Evolutionary conservation across 53 echinoderm and acorn worm genomes (phyloP), one percentile per base, ranked within the genome.

Genomic region (Holothuria leucospilota): DNA sequence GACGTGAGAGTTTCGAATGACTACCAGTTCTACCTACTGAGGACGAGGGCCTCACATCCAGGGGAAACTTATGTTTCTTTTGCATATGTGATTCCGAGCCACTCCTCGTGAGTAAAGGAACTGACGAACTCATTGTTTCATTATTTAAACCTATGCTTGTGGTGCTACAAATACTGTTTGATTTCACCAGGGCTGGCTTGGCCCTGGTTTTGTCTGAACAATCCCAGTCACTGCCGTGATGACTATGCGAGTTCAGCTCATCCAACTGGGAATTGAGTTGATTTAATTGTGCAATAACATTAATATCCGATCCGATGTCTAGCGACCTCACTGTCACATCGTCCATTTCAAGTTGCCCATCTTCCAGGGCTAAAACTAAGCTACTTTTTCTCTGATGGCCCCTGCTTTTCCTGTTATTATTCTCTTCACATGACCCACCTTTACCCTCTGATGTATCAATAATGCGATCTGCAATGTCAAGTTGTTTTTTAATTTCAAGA

Each of bases 291-390:
- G 92, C 88, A 34, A 96, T 92, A 28, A 96, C 70, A 25, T 92
- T 85, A 42, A 96, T 92, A 74, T 96, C 96, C 12, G 90, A 85
- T 25, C 90, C 88, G 42, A 94, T 90, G 46, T 94, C 87, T 24
- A 88, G 82, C 0, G 98, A 77, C 28, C 88, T 75, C 67, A 82
- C 71, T 18, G 84, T 61, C 20, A 86, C 78, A 60, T 94, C 93
- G 20, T 88, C 92, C 69, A 98, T 93, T 40, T 95, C 93, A n/a
- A 98, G 85, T 26, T 88, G 88, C 27, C 98, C 98, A 79, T 95
- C 98, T 51, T 92, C 88, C 62, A 95, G 42, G 39, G 98, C 98
- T n/a, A 95, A 86, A 24, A 93, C 86, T 86, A 98, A 87, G 71
- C 98, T 98, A 84, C 88, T 90, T 72, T 93, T 93, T 39, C 98